Evolutionary conservation across 2,888 invertebrate species (phyloP), one percentile per base, ranked within the genome.

Genomic region (Nymphalis urticae): DNA sequence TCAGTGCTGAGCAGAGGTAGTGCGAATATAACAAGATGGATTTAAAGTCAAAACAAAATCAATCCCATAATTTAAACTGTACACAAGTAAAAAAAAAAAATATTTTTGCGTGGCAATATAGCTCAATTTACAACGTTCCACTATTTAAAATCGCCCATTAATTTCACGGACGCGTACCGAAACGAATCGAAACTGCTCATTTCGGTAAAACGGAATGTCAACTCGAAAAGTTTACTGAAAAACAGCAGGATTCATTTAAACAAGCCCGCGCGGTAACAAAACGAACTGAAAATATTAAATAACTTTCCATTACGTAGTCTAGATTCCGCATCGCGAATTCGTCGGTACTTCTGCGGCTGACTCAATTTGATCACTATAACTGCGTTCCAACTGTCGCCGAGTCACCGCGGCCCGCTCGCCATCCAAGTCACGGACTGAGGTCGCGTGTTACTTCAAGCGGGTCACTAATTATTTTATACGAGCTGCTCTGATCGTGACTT

Each of bases 291-390:
- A 71, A 72, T 74, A 70, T 75, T 70, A 73, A 76, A 75, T 73
- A 76, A 71, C 70, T 73, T 75, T 74, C 68, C 71, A 73, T 72
- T 72, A 72, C 66, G 70, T 65, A 69, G 74, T 70, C 61, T 68
- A 71, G 68, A 70, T 72, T 67, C 66, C 69, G 70, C 74, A 69
- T 72, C 68, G 71, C 74, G 71, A 70, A 71, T 73, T 75, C 75
- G 69, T 63, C 72, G 69, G 75, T 73, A 81, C 81, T 82, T 42
- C 78, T 80, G 82, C 73, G 77, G 82, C 82, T 82, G 88, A 88
- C 87, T 89, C 88, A 89, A 91, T 92, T 90, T 87, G 89, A 89
- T 89, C 88, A 88, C 86, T 89, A 85, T 89, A 89, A 90, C 90
- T 88, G 88, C 86, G 85, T 91, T 89, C 80, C 79, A 78, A 79